These are phyloP conservation scores for Chloropsis cyanopogon DNA, from an alignment of 2,113 vertebrate genomes.

Conservation along the genomic window DNA sequence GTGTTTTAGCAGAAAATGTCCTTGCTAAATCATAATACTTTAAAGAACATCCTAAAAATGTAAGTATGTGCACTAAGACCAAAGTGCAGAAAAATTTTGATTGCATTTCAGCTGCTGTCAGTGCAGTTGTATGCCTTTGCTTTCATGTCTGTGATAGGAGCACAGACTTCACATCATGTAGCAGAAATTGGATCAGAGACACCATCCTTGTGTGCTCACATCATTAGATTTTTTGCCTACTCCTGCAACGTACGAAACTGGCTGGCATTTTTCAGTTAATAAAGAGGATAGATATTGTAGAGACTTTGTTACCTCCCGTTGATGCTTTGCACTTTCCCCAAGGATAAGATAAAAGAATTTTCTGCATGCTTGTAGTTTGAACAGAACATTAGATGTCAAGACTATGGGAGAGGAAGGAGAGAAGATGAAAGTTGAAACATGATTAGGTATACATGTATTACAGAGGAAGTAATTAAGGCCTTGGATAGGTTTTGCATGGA, in stretches of 20 bases:
- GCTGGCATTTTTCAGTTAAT: neutral
- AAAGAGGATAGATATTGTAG: neutral
- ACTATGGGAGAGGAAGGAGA: neutral
- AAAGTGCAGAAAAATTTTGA: neutral
- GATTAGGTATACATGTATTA: conserved; percentile 8
- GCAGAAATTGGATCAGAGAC: neutral
- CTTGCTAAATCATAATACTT: neutral
- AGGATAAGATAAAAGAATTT: conserved; percentile 48
- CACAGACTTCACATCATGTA: neutral
- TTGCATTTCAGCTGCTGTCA: neutral
- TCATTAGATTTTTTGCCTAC: neutral
- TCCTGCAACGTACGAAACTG: neutral
- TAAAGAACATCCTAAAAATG: neutral
- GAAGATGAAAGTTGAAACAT: conserved; percentile 21
- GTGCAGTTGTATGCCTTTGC: neutral
- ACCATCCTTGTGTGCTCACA: neutral
- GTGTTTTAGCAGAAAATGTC: neutral
- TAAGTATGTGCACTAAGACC: neutral
- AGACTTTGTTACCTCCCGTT: neutral
- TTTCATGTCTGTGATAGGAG: neutral
- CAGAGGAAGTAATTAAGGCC: conserved; percentile 27
- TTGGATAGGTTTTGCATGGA: neutral
- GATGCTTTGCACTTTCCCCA: conserved; percentile 1
- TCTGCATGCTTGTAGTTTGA: conserved; percentile 25
- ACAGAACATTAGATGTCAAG: conserved; percentile 6